Base-by-base conservation (phyloP, 2,797 vertebrate genomes). In the Peromyscus aztecus region DNA sequence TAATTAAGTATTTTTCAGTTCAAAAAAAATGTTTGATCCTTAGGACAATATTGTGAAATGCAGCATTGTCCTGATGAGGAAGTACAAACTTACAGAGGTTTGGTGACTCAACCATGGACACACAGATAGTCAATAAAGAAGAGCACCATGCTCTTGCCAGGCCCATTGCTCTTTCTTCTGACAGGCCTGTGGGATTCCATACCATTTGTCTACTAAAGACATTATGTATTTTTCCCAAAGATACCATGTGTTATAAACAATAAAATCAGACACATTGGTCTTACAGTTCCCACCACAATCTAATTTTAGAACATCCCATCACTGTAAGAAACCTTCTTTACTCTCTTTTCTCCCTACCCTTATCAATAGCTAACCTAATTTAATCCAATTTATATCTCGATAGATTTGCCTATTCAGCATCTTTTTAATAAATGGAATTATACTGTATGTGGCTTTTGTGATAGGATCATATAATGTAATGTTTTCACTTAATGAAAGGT, bases 11-110 rank as follows among this genome's bases (percentile, higher is more conserved):
- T 85, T 77, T 89, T 82, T 55, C 29, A 85, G 37, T 94, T 88
- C 92, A 3, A 91, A 52, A 95, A 59, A 96, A 95, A 59, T 81
- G 16, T 69, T 94, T 78, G 52, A 63, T 78, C 4, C 52, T 84
- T 43, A 73, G 27, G 43, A 93, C 59, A 89, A n/a, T 0, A 6
- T 24, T 77, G 34, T 61, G 31, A 88, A 75, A 23, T 52, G 23
- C 34, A 59, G 63, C 29, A 40, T 94, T 82, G 71, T 81, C 1
- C 23, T 31, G 63, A 43, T 80, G 7, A 69, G 57, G 4, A 73
- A 78, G 40, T 34, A 55, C 27, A 95, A 14, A 37, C 11, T 43
- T 67, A 6, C 4, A 55, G 34, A 82, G 16, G 10, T 37, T 82
- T 61, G 17, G 13, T 57, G 23, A 67, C 31, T 80, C 69, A 82